phyloP scores from a whole-genome alignment of 2,888 invertebrate species.

The Eristalinus sepulchralis region DNA sequence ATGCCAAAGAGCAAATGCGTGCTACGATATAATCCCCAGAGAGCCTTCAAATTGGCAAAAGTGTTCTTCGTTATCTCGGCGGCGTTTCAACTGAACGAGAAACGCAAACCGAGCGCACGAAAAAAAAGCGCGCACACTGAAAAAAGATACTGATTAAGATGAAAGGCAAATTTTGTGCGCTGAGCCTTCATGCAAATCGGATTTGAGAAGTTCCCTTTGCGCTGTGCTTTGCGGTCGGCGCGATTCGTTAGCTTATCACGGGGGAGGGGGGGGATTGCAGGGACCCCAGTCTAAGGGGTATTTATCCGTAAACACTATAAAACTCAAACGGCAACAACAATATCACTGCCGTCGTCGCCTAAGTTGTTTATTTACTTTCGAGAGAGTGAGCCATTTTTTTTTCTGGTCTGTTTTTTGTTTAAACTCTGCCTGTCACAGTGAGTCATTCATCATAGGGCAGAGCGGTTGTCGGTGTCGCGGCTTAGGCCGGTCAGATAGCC shows the following conservation, averaged over 20 bases:
- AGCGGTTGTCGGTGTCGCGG: not conserved
- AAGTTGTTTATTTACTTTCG: conserved; percentile 40
- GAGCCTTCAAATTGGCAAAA: conserved; percentile 36
- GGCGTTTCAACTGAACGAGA: not conserved
- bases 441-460: conserved; percentile 24
- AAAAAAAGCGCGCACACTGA: not conserved
- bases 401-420: not conserved
- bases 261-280: not conserved
- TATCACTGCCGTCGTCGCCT: not conserved
- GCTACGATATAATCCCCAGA: conserved; percentile 10
- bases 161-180: conserved; percentile 12
- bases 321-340: not conserved
- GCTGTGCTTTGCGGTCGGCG: conserved; percentile 10
- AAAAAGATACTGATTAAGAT: not conserved
- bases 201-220: conserved; percentile 24
- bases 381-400: not conserved
- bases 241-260: not conserved
- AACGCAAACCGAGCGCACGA: not conserved
- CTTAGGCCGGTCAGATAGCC: not conserved
- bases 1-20: not conserved
- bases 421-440: conserved; percentile 1
- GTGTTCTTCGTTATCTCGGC: conserved; percentile 13
- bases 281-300: not conserved
- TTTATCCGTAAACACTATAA: conserved; percentile 21
- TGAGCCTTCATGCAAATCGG: conserved; percentile 43